Percentiles rank a stretch among this genome's conserved stretches.
These are phyloP conservation scores for Hybos culiciformis DNA, from an alignment of 2,888 invertebrate species.

Conservation along the genomic window DNA sequence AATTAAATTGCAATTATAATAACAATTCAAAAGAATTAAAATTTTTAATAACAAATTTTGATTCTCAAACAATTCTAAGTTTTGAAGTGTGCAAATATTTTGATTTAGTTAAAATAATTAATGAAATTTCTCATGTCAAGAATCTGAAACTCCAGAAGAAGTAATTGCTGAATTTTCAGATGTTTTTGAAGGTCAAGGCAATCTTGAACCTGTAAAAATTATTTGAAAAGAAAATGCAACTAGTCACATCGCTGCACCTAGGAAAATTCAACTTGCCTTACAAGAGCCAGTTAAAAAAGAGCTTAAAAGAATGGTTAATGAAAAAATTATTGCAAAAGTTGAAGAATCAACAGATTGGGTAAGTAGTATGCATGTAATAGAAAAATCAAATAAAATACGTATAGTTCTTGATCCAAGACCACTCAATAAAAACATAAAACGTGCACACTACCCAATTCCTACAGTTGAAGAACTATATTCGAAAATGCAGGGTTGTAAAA, in stretches of 20 bases:
- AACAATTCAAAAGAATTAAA: background rate
- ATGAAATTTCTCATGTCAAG: background rate
- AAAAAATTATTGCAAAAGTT: constrained; percentile 4
- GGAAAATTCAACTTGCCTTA: background rate
- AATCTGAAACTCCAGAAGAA: background rate
- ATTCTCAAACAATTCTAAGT: background rate
- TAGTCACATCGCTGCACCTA: background rate
- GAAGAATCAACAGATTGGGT: too few species aligned
- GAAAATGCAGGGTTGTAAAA: constrained; percentile 5
- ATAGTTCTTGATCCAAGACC: constrained; percentile 6
- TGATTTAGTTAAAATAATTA: background rate
- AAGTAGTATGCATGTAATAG: constrained; percentile 7
- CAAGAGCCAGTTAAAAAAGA: background rate
- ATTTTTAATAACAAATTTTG: background rate
- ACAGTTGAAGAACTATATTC: constrained; percentile 8
- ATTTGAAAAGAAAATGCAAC: background rate
- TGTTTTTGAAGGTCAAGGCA: background rate
- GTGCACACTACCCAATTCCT: constrained; percentile 6
- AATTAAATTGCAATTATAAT: background rate
- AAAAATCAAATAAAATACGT: constrained; percentile 6
- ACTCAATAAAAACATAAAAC: constrained; percentile 7
- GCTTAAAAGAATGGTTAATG: background rate
- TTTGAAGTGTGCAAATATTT: background rate
- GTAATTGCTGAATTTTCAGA: background rate
- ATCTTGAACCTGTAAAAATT: background rate